Percentiles rank a stretch among this genome's conserved stretches.
These are phyloP conservation scores for Amazona ochrocephala DNA, from an alignment of 2,797 vertebrate species.

Conservation along the genomic window DNA sequence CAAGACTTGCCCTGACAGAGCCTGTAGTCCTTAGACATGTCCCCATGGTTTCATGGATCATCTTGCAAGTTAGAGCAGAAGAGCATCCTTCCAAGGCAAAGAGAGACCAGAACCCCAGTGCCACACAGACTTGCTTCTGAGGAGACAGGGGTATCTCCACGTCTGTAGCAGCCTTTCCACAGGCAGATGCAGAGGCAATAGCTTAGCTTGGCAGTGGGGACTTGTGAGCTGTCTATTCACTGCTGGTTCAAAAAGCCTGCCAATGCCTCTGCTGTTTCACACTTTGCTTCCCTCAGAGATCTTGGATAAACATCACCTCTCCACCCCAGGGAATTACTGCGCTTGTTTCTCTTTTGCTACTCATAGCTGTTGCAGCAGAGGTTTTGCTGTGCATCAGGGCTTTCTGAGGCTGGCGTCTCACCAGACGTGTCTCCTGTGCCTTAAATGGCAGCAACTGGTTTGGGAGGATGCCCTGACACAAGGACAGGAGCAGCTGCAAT, in stretches of 20 bases:
- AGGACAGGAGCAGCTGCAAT: neutral
- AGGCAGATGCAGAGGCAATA: neutral
- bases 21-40: neutral
- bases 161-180: neutral
- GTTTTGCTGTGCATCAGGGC: neutral
- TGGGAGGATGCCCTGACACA: neutral
- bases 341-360: neutral
- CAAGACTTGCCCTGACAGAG: neutral
- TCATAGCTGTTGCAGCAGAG: neutral
- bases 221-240: neutral
- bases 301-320: neutral
- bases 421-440: neutral
- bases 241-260: neutral
- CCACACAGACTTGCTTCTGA: neutral
- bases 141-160: neutral
- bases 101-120: neutral
- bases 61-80: neutral
- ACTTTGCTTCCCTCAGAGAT: neutral
- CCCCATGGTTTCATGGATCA: neutral
- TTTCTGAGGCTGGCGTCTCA: neutral
- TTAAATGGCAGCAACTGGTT: neutral
- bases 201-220: neutral
- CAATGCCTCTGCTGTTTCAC: neutral
- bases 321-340: neutral
- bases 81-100: neutral